Evolutionary conservation across 2,888 invertebrate genomes (phyloP), one percentile per base, ranked within the genome.

Genomic region (Trachelus tabidus): DNA sequence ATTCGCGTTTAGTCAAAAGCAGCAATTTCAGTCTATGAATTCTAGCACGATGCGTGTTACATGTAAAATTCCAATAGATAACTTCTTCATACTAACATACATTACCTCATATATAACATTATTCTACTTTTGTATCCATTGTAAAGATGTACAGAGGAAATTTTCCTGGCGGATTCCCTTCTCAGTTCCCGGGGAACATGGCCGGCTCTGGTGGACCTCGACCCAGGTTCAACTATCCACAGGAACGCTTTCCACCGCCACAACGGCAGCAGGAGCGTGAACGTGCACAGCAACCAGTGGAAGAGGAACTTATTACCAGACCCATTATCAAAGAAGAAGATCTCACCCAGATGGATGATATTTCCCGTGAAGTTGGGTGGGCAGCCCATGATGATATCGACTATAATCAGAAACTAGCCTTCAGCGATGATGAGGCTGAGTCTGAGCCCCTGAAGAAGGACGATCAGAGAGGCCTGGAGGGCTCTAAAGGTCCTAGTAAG

Each of bases 311-410:
- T 78, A 92, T 94, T 79, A 95, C 96, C 83, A 94, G 96, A 77
- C 97, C 98, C 80, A 98, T 98, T 83, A 97, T 98, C 85, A 96
- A 97, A 86, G 98, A 98, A 89, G 98, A 98, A 90, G 98, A 98
- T 92, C 94, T 98, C 87, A 97, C 96, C 88, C 96, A 97, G 79
- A 96, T 98, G 93, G 98, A 98, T 92, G 96, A 98, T 89, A 96
- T 98, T 85, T 95, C 96, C 73, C 95, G 96, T 87, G 96, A 97
- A 89, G 96, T 96, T 87, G 98, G 98, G 82, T 98, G 98, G 98
- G 96, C 97, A 79, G 95, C 96, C 85, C 96, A 97, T 88, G 97
- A 97, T 90, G 98, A 98, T 91, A 97, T 98, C 90, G 98, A 98
- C 92, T 98, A 98, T 90, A 97, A 97, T 93, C 97, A 98, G 93